phyloP scores from a whole-genome alignment of 2,888 invertebrate genomes.

The Microplitis manilae region DNA sequence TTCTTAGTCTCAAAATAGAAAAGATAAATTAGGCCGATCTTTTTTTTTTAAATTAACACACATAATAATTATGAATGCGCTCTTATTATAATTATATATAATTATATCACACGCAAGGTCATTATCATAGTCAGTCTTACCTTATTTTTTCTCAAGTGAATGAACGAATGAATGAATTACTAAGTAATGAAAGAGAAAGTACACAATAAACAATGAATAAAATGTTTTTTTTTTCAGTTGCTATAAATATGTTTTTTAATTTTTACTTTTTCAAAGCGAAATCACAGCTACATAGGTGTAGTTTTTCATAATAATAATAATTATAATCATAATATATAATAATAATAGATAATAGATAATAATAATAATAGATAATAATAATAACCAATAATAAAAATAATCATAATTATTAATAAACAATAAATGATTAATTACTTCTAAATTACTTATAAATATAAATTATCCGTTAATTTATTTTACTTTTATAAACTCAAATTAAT shows the following conservation, averaged over 20 bases:
- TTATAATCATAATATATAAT: constrained; percentile 45
- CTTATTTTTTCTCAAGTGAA: too few relatives aligned
- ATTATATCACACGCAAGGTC: too few relatives aligned
- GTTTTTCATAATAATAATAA: constrained; percentile 53
- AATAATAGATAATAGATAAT: constrained; percentile 56
- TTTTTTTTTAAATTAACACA: too few relatives aligned
- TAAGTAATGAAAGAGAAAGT: too few relatives aligned
- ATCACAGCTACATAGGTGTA: constrained; percentile 72
- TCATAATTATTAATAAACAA: constrained; percentile 60
- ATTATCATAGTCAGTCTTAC: too few relatives aligned
- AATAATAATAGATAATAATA: constrained; percentile 47
- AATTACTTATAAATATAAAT: not conserved
- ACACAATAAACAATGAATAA: too few relatives aligned
- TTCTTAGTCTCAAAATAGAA: too few relatives aligned
- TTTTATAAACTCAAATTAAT: constrained; percentile 43
- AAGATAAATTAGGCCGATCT: too few relatives aligned
- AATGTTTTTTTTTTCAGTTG: constrained; percentile 52
- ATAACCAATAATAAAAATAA: constrained; percentile 53
- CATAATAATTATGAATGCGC: too few relatives aligned
- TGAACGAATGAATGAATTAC: too few relatives aligned
- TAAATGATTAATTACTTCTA: constrained; percentile 23
- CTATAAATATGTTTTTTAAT: constrained; percentile 70
- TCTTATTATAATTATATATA: too few relatives aligned
- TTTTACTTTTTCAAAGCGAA: constrained; percentile 71
- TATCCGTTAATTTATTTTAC: not conserved